These are phyloP conservation scores for Athalia cordata DNA, from an alignment of 2,888 invertebrate genomes.

Conservation along the genomic window DNA sequence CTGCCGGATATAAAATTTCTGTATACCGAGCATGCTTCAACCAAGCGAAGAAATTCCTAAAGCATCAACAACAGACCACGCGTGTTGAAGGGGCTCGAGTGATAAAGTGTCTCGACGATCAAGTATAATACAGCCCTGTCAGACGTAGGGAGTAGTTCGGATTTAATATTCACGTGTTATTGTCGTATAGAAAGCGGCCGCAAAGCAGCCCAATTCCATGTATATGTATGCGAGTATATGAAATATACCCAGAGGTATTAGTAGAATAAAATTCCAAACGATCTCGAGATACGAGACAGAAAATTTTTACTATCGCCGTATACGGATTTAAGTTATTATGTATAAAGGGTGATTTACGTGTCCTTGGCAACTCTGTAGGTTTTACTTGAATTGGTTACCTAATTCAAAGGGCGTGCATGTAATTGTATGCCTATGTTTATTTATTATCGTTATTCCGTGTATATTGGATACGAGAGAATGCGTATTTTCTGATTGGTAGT, in stretches of 20 bases:
- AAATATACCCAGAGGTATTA: slow-evolving; percentile 3
- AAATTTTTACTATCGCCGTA: slow-evolving; percentile 21
- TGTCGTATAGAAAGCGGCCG: slow-evolving; percentile 10
- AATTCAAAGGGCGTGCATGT: background rate
- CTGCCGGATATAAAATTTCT: background rate
- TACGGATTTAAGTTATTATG: background rate
- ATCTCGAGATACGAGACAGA: background rate
- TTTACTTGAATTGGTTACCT: background rate
- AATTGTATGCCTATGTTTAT: background rate
- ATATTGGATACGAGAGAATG: slow-evolving; percentile 11
- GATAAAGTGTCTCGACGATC: background rate
- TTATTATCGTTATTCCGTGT: background rate
- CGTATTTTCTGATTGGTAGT: slow-evolving; percentile 19
- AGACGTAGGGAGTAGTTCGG: background rate
- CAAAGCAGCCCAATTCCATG: background rate
- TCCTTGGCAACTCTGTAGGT: background rate
- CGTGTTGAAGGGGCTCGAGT: background rate
- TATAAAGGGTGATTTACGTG: background rate
- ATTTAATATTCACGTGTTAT: slow-evolving; percentile 20
- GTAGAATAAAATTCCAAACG: slow-evolving; percentile 22
- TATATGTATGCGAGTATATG: slow-evolving; percentile 1
- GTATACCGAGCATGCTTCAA: background rate
- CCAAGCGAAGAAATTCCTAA: background rate
- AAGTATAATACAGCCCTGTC: background rate
- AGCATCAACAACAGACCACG: background rate